Conservation (phyloP, 2,797 vertebrate species). For the Carduelis carduelis region DNA sequence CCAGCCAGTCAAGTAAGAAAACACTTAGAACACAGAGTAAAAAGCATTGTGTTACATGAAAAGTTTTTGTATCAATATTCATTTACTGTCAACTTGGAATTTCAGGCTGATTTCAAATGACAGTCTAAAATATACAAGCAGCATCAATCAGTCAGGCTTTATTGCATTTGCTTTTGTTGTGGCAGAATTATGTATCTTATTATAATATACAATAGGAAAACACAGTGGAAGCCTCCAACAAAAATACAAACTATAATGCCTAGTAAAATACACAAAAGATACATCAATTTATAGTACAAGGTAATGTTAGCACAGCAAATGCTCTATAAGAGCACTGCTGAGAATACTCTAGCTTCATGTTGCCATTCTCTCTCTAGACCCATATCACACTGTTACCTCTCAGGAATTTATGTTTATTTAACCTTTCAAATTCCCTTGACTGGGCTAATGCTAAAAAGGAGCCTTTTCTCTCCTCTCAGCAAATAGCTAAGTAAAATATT, state of each 20-base stretch:
- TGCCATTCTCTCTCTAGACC: neutral
- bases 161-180: neutral
- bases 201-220: conserved; percentile 6
- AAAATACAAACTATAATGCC: neutral
- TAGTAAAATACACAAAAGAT: conserved; percentile 29
- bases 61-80: conserved; percentile 11
- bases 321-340: neutral
- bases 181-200: conserved; percentile 4
- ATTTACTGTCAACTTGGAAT: conserved; percentile 11
- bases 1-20: neutral
- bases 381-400: neutral
- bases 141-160: conserved; percentile 15
- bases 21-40: neutral
- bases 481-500: neutral
- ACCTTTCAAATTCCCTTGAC: conserved; percentile 2
- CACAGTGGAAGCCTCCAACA: neutral
- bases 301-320: neutral
- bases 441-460: neutral
- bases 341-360: neutral
- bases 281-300: neutral
- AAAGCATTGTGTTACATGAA: neutral
- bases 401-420: neutral
- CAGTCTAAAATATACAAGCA: neutral
- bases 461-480: neutral
- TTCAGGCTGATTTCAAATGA: neutral